Evolutionary conservation across 2,113 vertebrate genomes (phyloP).

Genomic region (Rhinopomastus cyanomelas): DNA sequence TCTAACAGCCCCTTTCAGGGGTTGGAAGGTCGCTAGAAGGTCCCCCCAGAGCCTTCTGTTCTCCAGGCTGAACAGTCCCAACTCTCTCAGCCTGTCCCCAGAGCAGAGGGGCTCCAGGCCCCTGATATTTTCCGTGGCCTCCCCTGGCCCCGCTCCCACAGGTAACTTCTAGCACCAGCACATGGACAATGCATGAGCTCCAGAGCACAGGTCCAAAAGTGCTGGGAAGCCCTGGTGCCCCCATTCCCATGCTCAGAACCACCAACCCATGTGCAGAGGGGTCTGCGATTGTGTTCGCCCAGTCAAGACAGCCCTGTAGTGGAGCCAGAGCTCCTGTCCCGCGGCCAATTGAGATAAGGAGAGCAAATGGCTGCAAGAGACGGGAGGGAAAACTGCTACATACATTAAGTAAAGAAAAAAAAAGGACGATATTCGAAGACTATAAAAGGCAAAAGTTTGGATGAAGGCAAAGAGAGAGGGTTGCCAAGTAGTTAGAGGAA

Average conservation of each 20-base stretch:
- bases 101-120: no score
- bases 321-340: neutral
- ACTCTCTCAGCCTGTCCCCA: no score
- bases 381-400: slow-evolving; percentile 29
- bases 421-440: slow-evolving; percentile 39
- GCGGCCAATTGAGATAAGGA: neutral
- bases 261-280: accelerated
- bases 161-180: neutral
- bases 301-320: neutral
- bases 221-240: accelerated
- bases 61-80: no score
- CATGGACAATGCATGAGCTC: accelerated
- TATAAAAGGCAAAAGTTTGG: slow-evolving; percentile 72
- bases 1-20: no score
- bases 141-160: no score
- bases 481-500: slow-evolving; percentile 32
- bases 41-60: no score
- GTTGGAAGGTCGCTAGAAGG: no score
- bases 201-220: neutral
- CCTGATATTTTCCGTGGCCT: no score
- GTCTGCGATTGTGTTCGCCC: neutral
- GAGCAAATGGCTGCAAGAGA: slow-evolving; percentile 21
- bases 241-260: neutral
- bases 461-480: slow-evolving; percentile 18
- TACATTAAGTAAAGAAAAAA: neutral